phyloP scores from a whole-genome alignment of 2,888 invertebrate species.

The Anarsia innoxiella region DNA sequence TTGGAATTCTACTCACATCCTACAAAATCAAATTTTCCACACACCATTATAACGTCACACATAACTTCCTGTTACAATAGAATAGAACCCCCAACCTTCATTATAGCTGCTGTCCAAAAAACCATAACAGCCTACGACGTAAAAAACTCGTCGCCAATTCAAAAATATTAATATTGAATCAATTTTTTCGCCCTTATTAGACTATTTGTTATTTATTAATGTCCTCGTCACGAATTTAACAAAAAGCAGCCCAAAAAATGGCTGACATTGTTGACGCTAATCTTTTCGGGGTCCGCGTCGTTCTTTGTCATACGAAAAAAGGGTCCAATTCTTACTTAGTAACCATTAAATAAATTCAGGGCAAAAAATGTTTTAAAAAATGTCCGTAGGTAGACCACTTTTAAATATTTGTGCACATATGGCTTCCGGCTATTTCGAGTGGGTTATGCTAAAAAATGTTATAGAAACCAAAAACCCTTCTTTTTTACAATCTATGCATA shows the following conservation, averaged over 20 bases:
- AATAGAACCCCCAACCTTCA: too few species aligned
- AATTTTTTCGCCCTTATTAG: slow-evolving; percentile 42
- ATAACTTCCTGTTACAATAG: neutral
- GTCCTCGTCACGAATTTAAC: slow-evolving; percentile 49
- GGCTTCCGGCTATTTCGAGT: slow-evolving; percentile 72
- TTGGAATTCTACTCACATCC: neutral
- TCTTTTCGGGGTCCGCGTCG: slow-evolving; percentile 57
- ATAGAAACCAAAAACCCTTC: slow-evolving; percentile 27
- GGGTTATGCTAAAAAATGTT: slow-evolving; percentile 68
- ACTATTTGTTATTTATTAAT: slow-evolving; percentile 69
- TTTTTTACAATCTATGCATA: slow-evolving; percentile 42
- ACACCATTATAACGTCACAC: neutral
- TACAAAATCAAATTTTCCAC: neutral
- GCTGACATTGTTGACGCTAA: slow-evolving; percentile 62
- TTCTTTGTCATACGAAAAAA: slow-evolving; percentile 58
- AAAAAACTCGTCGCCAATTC: slow-evolving; percentile 29
- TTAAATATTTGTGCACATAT: slow-evolving; percentile 71
- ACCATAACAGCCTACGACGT: neutral
- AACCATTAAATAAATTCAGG: slow-evolving; percentile 70
- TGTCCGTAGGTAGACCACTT: slow-evolving; percentile 57
- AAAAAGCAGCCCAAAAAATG: slow-evolving; percentile 59
- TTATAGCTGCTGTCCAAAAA: slow-evolving; percentile 1
- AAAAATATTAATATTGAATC: slow-evolving; percentile 49
- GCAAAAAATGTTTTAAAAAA: slow-evolving; percentile 44
- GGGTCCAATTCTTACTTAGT: slow-evolving; percentile 62